A percentile compares a stretch with the other conserved stretches of the same genome.
Conservation (phyloP, 2,797 vertebrate genomes). For the Sebastes wilsoni region DNA sequence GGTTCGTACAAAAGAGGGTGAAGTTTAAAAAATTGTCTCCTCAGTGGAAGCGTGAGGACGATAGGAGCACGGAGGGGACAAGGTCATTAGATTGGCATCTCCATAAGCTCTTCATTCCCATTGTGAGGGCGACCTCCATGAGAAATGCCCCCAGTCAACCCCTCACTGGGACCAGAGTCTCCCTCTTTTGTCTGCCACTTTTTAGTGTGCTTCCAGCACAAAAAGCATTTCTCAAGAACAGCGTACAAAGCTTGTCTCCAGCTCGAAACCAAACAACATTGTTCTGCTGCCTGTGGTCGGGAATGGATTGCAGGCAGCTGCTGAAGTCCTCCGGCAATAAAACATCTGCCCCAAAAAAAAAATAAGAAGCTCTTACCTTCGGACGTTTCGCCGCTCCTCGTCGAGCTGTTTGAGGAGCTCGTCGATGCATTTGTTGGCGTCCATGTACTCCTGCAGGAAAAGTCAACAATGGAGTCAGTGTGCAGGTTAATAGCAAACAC, state of each 20-base stretch:
- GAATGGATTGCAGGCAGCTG: conserved; percentile 75
- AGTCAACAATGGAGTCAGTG: conserved; percentile 38
- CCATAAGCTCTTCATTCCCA: conserved; percentile 72
- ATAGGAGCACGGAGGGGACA: conserved; percentile 70
- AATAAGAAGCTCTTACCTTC: conserved; percentile 82
- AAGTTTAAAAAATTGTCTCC: conserved; percentile 77
- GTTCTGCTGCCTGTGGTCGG: conserved; percentile 63
- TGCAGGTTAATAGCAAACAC: conserved; percentile 23
- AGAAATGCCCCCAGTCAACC: conserved; percentile 69
- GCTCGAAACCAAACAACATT: conserved; percentile 70
- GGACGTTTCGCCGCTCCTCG: conserved; percentile 87
- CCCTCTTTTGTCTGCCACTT: conserved; percentile 66
- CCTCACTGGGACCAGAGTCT: conserved; percentile 50
- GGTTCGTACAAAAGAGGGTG: conserved; percentile 66
- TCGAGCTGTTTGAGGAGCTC: conserved; percentile 90
- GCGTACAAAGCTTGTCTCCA: conserved; percentile 71
- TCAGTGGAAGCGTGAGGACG: conserved; percentile 36
- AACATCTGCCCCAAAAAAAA: conserved; percentile 62
- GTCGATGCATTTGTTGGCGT: conserved; percentile 89
- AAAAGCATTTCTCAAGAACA: conserved; percentile 70
- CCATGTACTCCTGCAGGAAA: conserved; percentile 88
- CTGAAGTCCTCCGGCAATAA: conserved; percentile 32
- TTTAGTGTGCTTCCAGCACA: conserved; percentile 59
- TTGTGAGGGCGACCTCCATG: conserved; percentile 72
- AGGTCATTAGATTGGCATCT: conserved; percentile 78